Base-by-base conservation (phyloP, 2,797 vertebrate species). In the Esox masquinongy region DNA sequence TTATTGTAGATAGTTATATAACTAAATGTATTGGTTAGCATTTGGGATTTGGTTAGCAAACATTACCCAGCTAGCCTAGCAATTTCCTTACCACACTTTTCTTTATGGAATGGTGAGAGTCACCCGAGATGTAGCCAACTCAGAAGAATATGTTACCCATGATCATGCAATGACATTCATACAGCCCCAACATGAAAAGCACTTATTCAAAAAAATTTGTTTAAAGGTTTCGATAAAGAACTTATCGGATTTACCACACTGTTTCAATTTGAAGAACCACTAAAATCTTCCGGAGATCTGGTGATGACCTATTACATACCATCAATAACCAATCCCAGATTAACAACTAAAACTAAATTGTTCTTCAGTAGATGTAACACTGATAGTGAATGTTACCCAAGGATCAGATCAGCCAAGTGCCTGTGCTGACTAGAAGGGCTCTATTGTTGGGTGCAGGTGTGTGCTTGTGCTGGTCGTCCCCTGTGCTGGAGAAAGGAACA, bases 401-500 rank as follows among this genome's bases (percentile, higher is more conserved):
- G 14, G 29, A 56, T 83, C 81, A 85, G 74, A 87, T 83, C 84
- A 82, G 86, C 79, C 73, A 74, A 36, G 83, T 83, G 87, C 82
- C 81, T 80, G 79, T 81, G 79, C 77, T 80, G 91, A 90, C 93
- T 90, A 86, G 49, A 92, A 86, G 90, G 88, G 53, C 36, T 78
- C 87, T 74, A 90, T 93, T 91, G 90, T 83, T 83, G 90, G 79
- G 83, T 82, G 90, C 94, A 94, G 93, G 90, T 90, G 90, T 88
- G 82, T 93, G 88, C 90, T 90, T 89, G 78, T 87, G 87, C 66
- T 67, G 75, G 87, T 77, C 77, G 80, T 82, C 82, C 86, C 88
- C 88, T 79, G 88, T 86, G 83, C 77, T 81, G 81, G 80, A 84
- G 79, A 89, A 79, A 77, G 84, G 87, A 88, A 85, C 88, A 88